Evolutionary conservation across 2,888 invertebrate genomes (phyloP).

Genomic region (Patella depressa): DNA sequence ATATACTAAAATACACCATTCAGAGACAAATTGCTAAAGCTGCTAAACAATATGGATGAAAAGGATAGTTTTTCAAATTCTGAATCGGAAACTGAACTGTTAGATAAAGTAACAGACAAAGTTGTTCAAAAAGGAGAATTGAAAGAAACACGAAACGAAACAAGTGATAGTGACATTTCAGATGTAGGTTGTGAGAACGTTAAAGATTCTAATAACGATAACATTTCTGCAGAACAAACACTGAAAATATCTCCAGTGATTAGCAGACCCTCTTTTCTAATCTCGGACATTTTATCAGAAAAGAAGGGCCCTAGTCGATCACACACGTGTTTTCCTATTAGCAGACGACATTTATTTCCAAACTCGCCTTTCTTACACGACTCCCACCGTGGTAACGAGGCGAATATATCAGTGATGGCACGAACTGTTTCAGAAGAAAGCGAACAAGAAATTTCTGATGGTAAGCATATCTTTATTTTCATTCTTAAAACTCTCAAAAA

Average conservation of each 20-base stretch:
- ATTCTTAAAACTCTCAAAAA: no score
- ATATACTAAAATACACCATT: no score
- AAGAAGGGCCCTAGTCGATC: slow-evolving; percentile 89
- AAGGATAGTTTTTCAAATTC: slow-evolving; percentile 4
- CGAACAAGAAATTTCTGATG: neutral
- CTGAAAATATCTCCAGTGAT: slow-evolving; percentile 18
- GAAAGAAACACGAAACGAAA: neutral
- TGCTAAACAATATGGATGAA: neutral
- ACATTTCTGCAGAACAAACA: neutral
- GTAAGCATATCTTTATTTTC: neutral
- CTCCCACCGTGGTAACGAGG: neutral
- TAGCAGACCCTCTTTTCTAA: slow-evolving; percentile 48
- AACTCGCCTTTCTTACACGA: slow-evolving; percentile 25
- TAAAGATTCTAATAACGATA: neutral
- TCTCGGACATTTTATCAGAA: slow-evolving; percentile 51
- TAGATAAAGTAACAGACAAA: neutral
- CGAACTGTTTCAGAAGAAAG: neutral
- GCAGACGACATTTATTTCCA: slow-evolving; percentile 25
- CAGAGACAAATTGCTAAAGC: no score
- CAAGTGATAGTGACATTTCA: neutral
- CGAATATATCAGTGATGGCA: neutral
- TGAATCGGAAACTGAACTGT: neutral
- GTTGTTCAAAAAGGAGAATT: neutral
- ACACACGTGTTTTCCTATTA: slow-evolving; percentile 69
- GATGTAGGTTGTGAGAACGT: neutral